Evolutionary conservation across 2,797 vertebrate species (phyloP).

Genomic region (Periparus ater): DNA sequence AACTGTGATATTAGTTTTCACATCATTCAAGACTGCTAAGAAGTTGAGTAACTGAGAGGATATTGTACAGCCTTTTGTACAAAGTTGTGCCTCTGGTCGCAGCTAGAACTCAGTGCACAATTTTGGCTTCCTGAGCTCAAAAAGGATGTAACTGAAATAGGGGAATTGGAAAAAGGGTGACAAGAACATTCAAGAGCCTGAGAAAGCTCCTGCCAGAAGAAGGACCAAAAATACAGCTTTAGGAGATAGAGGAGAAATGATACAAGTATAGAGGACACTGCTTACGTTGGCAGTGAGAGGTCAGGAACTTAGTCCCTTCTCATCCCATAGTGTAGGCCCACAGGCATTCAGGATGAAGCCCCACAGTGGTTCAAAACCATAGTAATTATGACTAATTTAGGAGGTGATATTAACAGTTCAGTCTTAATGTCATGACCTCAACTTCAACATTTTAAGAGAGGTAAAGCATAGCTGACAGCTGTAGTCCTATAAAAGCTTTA

Average conservation of each 20-base stretch:
- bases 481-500: background rate
- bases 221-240: background rate
- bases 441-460: background rate
- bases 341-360: background rate
- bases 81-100: background rate
- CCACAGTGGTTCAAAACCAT: background rate
- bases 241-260: background rate
- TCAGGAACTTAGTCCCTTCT: background rate
- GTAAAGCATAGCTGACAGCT: background rate
- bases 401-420: background rate
- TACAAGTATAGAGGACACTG: background rate
- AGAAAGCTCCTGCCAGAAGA: background rate
- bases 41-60: background rate
- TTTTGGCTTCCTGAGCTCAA: background rate
- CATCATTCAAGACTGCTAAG: background rate
- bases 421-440: background rate
- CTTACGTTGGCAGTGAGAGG: background rate
- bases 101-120: background rate
- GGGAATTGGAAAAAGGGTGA: background rate
- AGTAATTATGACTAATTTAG: background rate
- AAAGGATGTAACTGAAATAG: background rate
- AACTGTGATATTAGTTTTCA: background rate
- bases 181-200: background rate
- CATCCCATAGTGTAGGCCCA: fast-evolving
- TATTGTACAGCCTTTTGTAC: background rate